phyloP scores from a whole-genome alignment of 2,797 vertebrate species.

The Manis pentadactyla region DNA sequence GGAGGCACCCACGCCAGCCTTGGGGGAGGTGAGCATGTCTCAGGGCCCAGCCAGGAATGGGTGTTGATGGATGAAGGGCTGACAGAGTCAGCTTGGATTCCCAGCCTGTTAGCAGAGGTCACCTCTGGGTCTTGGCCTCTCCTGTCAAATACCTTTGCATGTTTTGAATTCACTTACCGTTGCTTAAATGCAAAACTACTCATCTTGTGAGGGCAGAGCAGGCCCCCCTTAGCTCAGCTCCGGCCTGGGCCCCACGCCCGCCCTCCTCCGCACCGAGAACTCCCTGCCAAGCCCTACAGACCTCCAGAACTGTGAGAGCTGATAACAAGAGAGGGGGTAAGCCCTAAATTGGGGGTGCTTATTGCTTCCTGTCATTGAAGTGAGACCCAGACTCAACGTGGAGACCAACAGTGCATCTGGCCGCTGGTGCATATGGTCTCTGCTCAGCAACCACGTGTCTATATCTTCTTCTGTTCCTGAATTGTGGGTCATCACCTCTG shows the following conservation, averaged over 20 bases:
- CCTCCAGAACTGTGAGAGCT: neutral
- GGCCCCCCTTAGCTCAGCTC: neutral
- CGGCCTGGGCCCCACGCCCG: rapidly evolving
- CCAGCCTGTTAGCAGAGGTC: no score
- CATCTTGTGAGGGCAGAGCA: neutral
- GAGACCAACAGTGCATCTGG: no score
- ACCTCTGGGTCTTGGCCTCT: neutral
- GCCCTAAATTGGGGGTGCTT: no score
- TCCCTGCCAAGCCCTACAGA: neutral
- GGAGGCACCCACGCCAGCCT: no score
- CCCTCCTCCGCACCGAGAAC: neutral
- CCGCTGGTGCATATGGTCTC: no score
- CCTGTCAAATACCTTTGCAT: neutral
- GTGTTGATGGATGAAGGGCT: neutral
- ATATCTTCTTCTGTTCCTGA: neutral
- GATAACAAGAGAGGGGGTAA: neutral
- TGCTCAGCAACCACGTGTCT: rapidly evolving
- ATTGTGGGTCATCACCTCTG: no score
- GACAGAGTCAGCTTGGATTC: neutral
- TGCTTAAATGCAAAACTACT: no score
- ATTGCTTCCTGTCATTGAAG: neutral
- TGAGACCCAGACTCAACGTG: neutral
- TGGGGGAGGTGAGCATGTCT: no score
- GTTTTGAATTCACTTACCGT: neutral
- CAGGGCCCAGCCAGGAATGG: rapidly evolving